Evolutionary conservation across 2,888 invertebrate species (phyloP).

Genomic region (Hirtodrosophila duncani): DNA sequence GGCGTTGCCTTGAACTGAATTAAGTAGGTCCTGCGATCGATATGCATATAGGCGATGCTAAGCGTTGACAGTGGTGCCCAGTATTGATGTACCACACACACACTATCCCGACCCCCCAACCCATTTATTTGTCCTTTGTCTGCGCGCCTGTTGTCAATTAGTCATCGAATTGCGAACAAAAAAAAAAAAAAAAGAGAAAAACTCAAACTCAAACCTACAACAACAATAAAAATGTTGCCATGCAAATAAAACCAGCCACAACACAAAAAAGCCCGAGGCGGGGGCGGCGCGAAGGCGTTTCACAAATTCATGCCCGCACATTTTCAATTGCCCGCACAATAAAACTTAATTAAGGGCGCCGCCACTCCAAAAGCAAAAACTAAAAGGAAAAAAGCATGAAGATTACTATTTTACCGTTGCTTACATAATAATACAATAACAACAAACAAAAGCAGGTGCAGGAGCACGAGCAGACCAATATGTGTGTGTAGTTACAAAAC

Average conservation of each 20-base stretch:
- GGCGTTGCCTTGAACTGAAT: constrained; percentile 67
- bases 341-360: constrained; percentile 7
- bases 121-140: no score
- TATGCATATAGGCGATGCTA: constrained; percentile 21
- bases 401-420: no score
- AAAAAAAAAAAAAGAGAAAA: no score
- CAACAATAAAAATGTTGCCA: constrained; percentile 28
- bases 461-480: background rate
- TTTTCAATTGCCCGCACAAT: background rate
- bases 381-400: no score
- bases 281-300: constrained; percentile 21
- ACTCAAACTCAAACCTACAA: constrained; percentile 36
- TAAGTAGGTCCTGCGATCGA: constrained; percentile 47
- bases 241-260: constrained; percentile 35
- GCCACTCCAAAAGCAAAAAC: no score
- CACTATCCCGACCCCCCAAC: background rate
- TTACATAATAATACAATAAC: constrained; percentile 34
- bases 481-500: background rate
- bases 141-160: no score
- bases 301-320: constrained; percentile 29
- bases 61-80: no score
- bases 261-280: constrained; percentile 19
- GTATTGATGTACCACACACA: no score
- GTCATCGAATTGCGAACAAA: no score
- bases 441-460: constrained; percentile 14